Base-by-base conservation (phyloP, 2,888 invertebrate genomes). In the Julus scandinavius region DNA sequence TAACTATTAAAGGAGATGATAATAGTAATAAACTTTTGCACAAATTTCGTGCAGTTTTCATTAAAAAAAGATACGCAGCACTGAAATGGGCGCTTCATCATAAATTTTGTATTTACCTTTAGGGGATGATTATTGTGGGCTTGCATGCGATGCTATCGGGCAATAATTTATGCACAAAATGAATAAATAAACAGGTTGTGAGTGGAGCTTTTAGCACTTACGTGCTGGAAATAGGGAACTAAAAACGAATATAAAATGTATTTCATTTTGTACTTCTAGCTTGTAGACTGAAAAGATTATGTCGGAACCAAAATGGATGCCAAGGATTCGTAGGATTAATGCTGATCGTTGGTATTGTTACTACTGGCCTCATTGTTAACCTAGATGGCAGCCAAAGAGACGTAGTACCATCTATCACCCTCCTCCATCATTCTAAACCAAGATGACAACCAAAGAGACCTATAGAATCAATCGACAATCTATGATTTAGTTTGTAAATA, bases 1-100 rank as follows among this genome's bases (percentile, higher is more conserved):
- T 80, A 80, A 38, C 80, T 38, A 38, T 80, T 38, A 38, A 45
- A 80, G 38, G 80, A 80, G 38, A 29, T 80, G 38, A 80, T 80
- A 80, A 80, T 80, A 80, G 15, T 80, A 80, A 80, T 80, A 80
- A 80, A 80, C 80, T n/a, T 80, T 38, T 6, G 80, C 80, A 80
- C 29, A 45, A 80, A 80, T 80, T 80, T 20, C 80, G 80, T 80
- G 80, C 80, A 80, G 38, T 80, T 80, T 38, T 38, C 80, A 80
- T 80, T 3, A 29, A 38, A 9, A n/a, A 80, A 63, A 80, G 80
- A 80, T 80, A 20, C 58, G 58, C 17, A 17, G 58, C 58, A 5
- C 20, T 20, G 63, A 72, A 72, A 72, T 20, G 63, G 63, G 63
- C 63, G 80, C 80, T 80, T 38, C 80, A 38, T 13, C 80, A 38